Base-by-base conservation (phyloP, 2,888 invertebrate genomes). In the Nomada fabriciana region DNA sequence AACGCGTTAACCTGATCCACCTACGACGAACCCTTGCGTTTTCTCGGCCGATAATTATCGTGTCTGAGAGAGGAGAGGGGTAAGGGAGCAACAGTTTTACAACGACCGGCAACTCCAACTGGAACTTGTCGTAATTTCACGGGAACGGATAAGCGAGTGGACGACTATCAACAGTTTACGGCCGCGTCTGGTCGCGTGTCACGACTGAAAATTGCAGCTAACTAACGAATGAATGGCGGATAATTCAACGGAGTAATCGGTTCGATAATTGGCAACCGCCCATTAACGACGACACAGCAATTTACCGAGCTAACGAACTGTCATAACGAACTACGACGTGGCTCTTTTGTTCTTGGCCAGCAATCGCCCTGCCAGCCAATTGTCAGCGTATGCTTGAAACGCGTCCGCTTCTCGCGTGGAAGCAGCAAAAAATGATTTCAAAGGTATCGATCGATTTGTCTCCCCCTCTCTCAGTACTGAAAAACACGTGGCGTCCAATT, bases 301-400 rank as follows among this genome's bases (percentile, higher is more conserved):
- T 88, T 88, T 88, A 82, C 86, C 76, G 76, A 80, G 80, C 83
- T 86, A 88, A 88, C 87, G 88, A 88, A 88, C 88, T 88, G 87
- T 86, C 88, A 88, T 88, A 88, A 88, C 86, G 88, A 88, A 88
- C 87, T 73, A 43, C 76, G 77, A 63, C 61, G 60, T 20, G 78
- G 79, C 82, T 76, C 87, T 83, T 88, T 87, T 87, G 86, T 87
- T 84, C 88, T 80, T 88, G 84, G 64, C 83, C 68, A 78, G 78
- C 82, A 82, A 88, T 87, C 78, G 86, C 64, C 79, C 57, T 72
- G 68, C 59, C 42, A 59, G 65, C 43, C 79, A 74, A 80, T 80
- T 71, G 76, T 53, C 61, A 18, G 25, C 75, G 63, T 52, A 63
- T 53, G 68, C 82, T 69, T 65, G 75, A 55, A 64, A 23, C 68